Evolutionary conservation across 2,113 vertebrate species (phyloP), one percentile per base, ranked within the genome.

Genomic region (Irena cyanogastra): DNA sequence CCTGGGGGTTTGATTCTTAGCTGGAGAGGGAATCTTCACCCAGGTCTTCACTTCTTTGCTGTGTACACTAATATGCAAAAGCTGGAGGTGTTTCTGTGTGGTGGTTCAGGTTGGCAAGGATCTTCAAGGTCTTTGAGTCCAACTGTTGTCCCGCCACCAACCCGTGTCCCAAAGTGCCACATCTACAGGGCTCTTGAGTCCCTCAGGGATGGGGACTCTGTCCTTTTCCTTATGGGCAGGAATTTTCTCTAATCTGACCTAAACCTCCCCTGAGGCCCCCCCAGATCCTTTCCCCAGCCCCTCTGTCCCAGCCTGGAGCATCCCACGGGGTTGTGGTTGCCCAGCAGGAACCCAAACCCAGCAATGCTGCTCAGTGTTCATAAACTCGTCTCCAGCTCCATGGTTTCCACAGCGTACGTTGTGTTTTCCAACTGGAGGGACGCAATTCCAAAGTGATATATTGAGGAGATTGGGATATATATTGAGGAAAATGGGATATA

Each of bases 301-400:
- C n/a, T 66, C 42, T 33, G 42, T 14, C 35, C 54, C 54, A 52
- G 45, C 31, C 54, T 44, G 45, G 45, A 83, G 26, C 20, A 1
- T 31, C 60, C 66, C 24, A 1, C 28, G 35, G 54, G 3, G 16
- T 6, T n/a, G 23, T 59, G 79, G 30, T 16, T 24, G 11, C 54
- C 16, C 54, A 30, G 6, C 30, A 50, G 54, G 54, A 50, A 3
- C 65, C 45, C 45, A 35, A 24, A 15, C 7, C 54, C 65, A 42
- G 47, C 21, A 42, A 10, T 1, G 12, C 12, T n/a, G 23, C 49
- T 72, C 42, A 5, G 22, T 13, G 26, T 49, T 39, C 16, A 4
- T 19, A 20, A 69, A 22, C 18, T n/a, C 2, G 1, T 41, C 31
- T 13, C 8, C 35, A n/a, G 7, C 49, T 59, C 70, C 1, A 0